Evolutionary conservation across 2,888 invertebrate genomes (phyloP), one percentile per base, ranked within the genome.

Genomic region (Caenorhabditis auriculariae): DNA sequence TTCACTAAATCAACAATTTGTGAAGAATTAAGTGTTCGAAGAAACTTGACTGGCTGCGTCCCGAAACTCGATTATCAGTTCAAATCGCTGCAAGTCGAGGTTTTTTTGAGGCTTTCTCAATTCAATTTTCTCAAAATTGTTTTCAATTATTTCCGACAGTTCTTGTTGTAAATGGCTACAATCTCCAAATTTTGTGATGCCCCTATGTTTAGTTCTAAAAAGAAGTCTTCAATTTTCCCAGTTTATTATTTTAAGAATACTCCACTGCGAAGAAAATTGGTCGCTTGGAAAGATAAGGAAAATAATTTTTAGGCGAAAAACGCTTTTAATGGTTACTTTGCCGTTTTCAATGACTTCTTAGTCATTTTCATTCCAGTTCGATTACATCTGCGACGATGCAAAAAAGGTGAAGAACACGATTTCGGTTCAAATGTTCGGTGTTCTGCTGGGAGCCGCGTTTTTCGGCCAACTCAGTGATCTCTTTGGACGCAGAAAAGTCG

Each of bases 391-490:
- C 49, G 56, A 54, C 15, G 71, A 65, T 6, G 54, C 52, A 19
- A 63, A 54, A 45, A 60, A 48, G 55, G 69, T 67, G 54, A 72
- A 69, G 55, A 58, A 64, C 44, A 56, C 65, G 7, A 71, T 74
- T 12, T 67, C 69, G 6, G 58, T 69, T 32, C 74, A 74, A 52
- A 72, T 75, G 51, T 39, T 69, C n/a, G 76, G 75, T 19, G 69
- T 77, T 6, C 57, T 76, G 7, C 39, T 74, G 6, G 77, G 77
- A 32, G 72, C 76, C 0, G 61, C 70, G 2, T 43, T 69, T 19
- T 76, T 75, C 45, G 77, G 77, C 24, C 77, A 77, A 47, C 17
- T 72, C 0, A 68, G 68, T 2, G 77, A 77, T 42, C 59, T 29
- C 4, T 74, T 58, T 43, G 77, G 77, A 26, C 47, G 77, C 17